A percentile compares a stretch with the other conserved stretches of the same genome.
Evolutionary conservation across 2,888 invertebrate species (phyloP).

Genomic region (Antheraea yamamai): DNA sequence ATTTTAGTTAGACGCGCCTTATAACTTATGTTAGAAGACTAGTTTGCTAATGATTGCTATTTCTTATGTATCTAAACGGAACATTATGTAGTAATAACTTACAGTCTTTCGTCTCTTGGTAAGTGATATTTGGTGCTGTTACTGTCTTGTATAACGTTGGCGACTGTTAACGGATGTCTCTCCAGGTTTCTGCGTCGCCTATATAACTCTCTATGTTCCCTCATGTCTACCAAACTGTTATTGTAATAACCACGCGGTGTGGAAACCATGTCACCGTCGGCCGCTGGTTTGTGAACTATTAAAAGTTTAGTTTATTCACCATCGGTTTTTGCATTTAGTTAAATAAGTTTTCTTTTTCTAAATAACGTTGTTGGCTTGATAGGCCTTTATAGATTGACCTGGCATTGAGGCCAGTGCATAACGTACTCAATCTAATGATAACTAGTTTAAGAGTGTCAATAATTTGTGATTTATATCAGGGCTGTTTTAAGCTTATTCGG

Average conservation of each 20-base stretch:
- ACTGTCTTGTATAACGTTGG: conserved; percentile 61
- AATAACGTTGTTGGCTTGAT: too few relatives aligned
- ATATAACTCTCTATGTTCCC: conserved; percentile 48
- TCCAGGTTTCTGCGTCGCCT: conserved; percentile 51
- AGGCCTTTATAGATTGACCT: too few relatives aligned
- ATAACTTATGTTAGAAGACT: too few relatives aligned
- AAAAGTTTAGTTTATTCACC: neutral
- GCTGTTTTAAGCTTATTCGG: too few relatives aligned
- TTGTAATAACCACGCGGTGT: conserved; percentile 51
- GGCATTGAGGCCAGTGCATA: too few relatives aligned
- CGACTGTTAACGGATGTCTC: conserved; percentile 55
- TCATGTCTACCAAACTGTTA: conserved; percentile 44
- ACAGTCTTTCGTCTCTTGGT: conserved; percentile 57
- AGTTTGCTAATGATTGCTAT: too few relatives aligned
- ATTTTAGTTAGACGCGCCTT: too few relatives aligned
- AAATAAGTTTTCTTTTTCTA: too few relatives aligned
- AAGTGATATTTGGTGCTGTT: conserved; percentile 54
- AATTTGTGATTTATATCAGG: too few relatives aligned
- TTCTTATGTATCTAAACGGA: neutral
- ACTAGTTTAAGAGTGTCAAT: too few relatives aligned
- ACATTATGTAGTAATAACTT: conserved; percentile 30
- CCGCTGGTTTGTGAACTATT: conserved; percentile 55
- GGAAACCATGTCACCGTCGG: conserved; percentile 39
- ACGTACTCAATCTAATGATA: too few relatives aligned
- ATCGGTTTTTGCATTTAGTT: too few relatives aligned